Evolutionary conservation across 2,113 vertebrate genomes (phyloP).

Genomic region (Phoxinus phoxinus): DNA sequence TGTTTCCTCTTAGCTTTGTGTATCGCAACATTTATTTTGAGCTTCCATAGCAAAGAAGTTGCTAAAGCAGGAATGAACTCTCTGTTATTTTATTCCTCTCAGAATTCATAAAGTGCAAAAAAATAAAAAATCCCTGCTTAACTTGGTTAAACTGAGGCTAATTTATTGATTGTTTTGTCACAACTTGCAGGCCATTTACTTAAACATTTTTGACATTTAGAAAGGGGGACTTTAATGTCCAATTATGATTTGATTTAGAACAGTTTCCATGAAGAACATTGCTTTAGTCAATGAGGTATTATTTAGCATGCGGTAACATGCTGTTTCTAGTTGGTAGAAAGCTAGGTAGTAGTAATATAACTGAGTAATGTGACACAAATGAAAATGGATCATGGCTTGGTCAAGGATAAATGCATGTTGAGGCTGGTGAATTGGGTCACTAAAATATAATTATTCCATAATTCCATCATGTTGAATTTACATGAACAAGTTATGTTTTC

Average conservation of each 20-base stretch:
- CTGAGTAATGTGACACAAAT: neutral
- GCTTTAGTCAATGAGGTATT: neutral
- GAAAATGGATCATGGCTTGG: neutral
- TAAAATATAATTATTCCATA: neutral
- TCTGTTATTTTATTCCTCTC: too few relatives aligned
- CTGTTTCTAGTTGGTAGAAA: neutral
- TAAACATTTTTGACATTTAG: too few relatives aligned
- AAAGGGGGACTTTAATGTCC: neutral
- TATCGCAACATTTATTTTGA: too few relatives aligned
- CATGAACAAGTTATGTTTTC: neutral
- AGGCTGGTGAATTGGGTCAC: neutral
- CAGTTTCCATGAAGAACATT: neutral
- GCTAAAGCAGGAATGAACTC: too few relatives aligned
- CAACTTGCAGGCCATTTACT: too few relatives aligned
- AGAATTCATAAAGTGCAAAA: too few relatives aligned
- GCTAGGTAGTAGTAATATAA: neutral
- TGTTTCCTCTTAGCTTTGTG: too few relatives aligned
- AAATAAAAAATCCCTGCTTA: too few relatives aligned
- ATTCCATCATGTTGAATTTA: neutral
- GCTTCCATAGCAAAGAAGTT: too few relatives aligned
- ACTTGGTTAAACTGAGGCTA: too few relatives aligned
- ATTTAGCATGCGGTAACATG: neutral
- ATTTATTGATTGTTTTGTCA: too few relatives aligned
- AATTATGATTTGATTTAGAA: neutral
- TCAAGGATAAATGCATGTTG: neutral